Evolutionary conservation across 2,113 vertebrate genomes (phyloP), one percentile per base, ranked within the genome.

Genomic region (Azemiops feae): DNA sequence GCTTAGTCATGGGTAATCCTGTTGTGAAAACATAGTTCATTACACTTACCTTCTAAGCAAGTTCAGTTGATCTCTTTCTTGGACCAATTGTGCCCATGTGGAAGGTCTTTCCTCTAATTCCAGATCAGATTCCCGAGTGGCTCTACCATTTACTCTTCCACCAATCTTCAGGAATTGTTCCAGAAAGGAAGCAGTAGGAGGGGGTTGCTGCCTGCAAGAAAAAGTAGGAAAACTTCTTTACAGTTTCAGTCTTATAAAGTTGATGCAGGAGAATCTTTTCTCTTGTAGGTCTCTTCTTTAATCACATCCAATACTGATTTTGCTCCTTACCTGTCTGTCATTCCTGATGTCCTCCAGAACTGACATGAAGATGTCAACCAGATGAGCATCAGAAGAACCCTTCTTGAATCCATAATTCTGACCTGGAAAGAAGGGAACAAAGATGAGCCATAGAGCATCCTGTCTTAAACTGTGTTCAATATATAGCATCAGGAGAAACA

Each of bases 161-260:
- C 69, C 89, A 12, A 91, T 81, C 20, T 88, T 91, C 86, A 81
- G 43, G 39, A 93, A 87, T 64, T 39, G 90, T 25, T 89, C 50
- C 86, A 91, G 43, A 50, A 91, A 91, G 64, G 93, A 89, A 45
- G 34, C 60, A 47, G 91, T 14, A 30, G 93, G 93, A 3, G 64
- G 90, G 9, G 93, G 53, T 16, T 91, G 93, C 86, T 30, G 43
- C 90, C 93, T 93, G 45, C 0, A 22, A 45, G 4, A 89, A 50
- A 55, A 30, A 74, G 25, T 10, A 57, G 2, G 12, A 23, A 14
- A 69, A n/a, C 64, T 16, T 69, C 5, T 69, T 69, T 69, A 25
- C 16, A 53, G 10, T 81, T 91, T 69, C 27, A 93, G 55, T 12
- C 6, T 45, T 45, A 64, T 18, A 16, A 81, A 81, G 8, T 25